A percentile compares a stretch with the other conserved stretches of the same genome.
Conservation (phyloP, 2,113 vertebrate genomes). For the Camelus bactrianus region DNA sequence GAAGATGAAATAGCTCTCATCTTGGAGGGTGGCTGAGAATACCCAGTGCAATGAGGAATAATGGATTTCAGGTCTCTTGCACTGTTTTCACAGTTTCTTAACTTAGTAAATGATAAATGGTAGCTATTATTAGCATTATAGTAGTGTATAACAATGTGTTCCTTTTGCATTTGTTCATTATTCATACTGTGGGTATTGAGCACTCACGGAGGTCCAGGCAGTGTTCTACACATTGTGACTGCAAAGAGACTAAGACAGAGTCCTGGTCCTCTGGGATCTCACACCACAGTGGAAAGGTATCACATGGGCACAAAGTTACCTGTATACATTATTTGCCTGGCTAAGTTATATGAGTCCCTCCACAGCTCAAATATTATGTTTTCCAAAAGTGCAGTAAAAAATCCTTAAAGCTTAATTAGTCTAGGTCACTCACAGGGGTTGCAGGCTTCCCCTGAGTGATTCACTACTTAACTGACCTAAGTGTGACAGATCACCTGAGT, state of each 20-base stretch:
- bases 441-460: not conserved
- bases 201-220: not conserved
- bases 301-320: not conserved
- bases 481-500: not conserved
- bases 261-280: not conserved
- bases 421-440: not conserved
- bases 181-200: not conserved
- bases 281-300: not conserved
- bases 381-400: not conserved
- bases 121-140: not conserved
- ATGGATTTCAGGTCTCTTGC: not conserved
- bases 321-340: not conserved
- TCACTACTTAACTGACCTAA: not conserved
- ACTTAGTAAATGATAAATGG: slow-evolving; percentile 3
- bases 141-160: not conserved
- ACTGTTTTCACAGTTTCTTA: slow-evolving; percentile 18
- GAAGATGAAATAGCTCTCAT: not conserved
- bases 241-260: not conserved
- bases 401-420: not conserved
- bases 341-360: not conserved
- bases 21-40: not conserved
- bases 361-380: not conserved
- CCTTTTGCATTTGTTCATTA: slow-evolving; percentile 7
- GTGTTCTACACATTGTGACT: not conserved
- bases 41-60: not conserved